Percentiles rank a stretch among this genome's conserved stretches.
These are phyloP conservation scores for Polypedilum vanderplanki DNA, from an alignment of 1,140 invertebrate species.

Conservation along the genomic window DNA sequence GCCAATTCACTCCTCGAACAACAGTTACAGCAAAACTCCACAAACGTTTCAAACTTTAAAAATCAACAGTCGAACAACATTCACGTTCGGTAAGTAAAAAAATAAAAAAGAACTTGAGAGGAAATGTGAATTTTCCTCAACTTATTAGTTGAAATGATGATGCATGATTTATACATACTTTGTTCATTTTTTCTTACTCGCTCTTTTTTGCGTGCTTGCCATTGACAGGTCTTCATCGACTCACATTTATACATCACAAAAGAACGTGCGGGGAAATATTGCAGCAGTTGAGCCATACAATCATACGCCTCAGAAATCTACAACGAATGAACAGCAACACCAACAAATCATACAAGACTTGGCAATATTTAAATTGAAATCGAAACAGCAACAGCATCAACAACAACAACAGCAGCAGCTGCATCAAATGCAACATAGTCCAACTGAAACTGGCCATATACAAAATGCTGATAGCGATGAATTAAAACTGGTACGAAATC, in stretches of 20 bases:
- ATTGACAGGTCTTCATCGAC: slow-evolving; percentile 30
- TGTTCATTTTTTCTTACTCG: background rate
- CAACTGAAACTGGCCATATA: slow-evolving; percentile 39
- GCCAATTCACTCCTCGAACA: slow-evolving; percentile 63
- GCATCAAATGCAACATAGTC: slow-evolving; percentile 43
- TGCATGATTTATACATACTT: background rate
- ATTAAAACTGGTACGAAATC: background rate
- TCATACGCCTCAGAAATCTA: slow-evolving; percentile 59
- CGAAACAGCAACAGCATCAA: slow-evolving; percentile 30
- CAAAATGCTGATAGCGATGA: too few species aligned
- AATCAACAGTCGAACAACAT: background rate
- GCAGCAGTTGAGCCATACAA: slow-evolving; percentile 87
- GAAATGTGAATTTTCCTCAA: too few species aligned
- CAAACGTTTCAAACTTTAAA: background rate
- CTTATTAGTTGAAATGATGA: too few species aligned
- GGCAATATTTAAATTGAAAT: slow-evolving; percentile 38
- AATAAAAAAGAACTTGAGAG: too few species aligned
- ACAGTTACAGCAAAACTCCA: slow-evolving; percentile 32
- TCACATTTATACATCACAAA: slow-evolving; percentile 32
- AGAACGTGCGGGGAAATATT: slow-evolving; percentile 57
- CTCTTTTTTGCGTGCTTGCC: background rate
- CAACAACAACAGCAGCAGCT: slow-evolving; percentile 31
- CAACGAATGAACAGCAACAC: slow-evolving; percentile 38
- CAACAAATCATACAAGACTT: slow-evolving; percentile 42
- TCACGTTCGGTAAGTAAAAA: background rate